Base-by-base conservation (phyloP, 2,888 invertebrate genomes). In the Dione juno region DNA sequence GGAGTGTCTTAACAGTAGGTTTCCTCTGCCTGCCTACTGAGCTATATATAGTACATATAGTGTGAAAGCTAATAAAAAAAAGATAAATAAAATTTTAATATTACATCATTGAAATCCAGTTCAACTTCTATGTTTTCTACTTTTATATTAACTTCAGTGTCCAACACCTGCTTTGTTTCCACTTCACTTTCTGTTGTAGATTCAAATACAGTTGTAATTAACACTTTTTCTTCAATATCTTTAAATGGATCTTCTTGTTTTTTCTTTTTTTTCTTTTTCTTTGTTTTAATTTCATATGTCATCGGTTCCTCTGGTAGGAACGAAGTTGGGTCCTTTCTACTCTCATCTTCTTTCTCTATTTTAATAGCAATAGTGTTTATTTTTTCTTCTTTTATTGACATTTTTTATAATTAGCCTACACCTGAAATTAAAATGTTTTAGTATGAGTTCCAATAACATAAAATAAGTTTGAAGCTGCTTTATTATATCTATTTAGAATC, bases 41-140 rank as follows among this genome's bases (percentile, higher is more conserved):
- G n/a, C n/a, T n/a, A n/a, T n/a, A n/a, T n/a, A n/a, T n/a, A n/a
- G n/a, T n/a, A n/a, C n/a, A n/a, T n/a, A n/a, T n/a, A n/a, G n/a
- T n/a, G n/a, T n/a, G n/a, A n/a, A n/a, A n/a, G n/a, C n/a, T n/a
- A n/a, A n/a, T n/a, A n/a, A n/a, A n/a, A n/a, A n/a, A n/a, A 57
- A 57, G 37, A n/a, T 11, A 37, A 35, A 37, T 16, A 10, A n/a
- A 3, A 57, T 57, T 16, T 87, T 78, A 3, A 57, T 37, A 57
- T 87, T 78, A 93, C 92, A 83, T 92, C 91, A 84, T 90, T 87
- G 78, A 89, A 88, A 83, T 92, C 90, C 75, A 92, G 79, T 67
- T 89, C 89, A 2, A 92, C 91, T 76, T 93, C 91, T 74, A 93
- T 92, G 78, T 90, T 87, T 74, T 93, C 92, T 14, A 87, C 92